These are phyloP conservation scores for Drosophila novamexicana DNA, from an alignment of 1,140 invertebrate species.

Conservation along the genomic window DNA sequence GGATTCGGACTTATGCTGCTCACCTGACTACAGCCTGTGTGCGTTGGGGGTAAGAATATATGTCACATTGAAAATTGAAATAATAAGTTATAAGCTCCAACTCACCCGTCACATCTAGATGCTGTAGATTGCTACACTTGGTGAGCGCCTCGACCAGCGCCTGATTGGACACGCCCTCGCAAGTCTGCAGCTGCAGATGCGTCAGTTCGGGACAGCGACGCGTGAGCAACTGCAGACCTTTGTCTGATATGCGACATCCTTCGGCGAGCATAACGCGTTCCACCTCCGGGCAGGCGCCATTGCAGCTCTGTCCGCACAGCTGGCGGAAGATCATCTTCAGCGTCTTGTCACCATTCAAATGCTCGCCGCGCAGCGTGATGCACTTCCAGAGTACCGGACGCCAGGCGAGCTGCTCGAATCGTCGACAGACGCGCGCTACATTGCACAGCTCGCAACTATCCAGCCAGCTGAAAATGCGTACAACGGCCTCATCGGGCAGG, in stretches of 20 bases:
- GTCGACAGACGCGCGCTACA: conserved; percentile 91
- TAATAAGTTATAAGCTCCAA: neutral
- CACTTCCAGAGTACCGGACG: conserved; percentile 90
- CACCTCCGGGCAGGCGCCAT: conserved; percentile 87
- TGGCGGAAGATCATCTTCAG: conserved; percentile 88
- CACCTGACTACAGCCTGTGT: conserved; percentile 89
- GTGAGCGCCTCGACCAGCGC: conserved; percentile 85
- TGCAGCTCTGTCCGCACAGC: conserved; percentile 86
- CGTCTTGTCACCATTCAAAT: conserved; percentile 88
- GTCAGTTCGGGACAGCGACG: conserved; percentile 90
- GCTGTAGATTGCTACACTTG: conserved; percentile 89
- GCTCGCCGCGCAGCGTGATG: conserved; percentile 88
- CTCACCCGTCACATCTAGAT: conserved; percentile 90
- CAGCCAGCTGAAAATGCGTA: conserved; percentile 90
- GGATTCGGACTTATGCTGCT: conserved; percentile 89
- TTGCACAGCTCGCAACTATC: conserved; percentile 91
- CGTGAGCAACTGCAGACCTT: conserved; percentile 88
- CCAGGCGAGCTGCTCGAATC: conserved; percentile 94
- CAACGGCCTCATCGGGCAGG: conserved; percentile 86
- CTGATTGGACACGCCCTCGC: conserved; percentile 86
- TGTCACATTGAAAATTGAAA: neutral
- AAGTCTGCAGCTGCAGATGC: conserved; percentile 89
- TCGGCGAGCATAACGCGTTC: conserved; percentile 89
- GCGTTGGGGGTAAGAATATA: neutral
- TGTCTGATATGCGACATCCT: conserved; percentile 90